Conservation (phyloP, 2,113 vertebrate genomes). For the Dasyurus viverrinus region DNA sequence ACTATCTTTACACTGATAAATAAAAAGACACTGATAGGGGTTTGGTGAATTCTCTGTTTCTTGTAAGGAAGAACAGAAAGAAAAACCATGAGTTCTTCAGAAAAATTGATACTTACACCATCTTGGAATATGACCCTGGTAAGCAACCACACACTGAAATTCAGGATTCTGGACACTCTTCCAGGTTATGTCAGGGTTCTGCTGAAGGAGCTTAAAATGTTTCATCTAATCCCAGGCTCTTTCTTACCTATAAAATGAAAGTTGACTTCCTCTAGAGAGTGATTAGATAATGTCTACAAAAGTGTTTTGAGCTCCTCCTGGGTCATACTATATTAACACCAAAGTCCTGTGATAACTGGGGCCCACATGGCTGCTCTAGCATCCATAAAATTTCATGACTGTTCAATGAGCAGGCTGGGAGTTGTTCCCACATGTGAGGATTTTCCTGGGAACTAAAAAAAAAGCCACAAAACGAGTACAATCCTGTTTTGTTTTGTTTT, state of each 20-base stretch:
- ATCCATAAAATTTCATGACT: background rate
- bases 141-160: background rate
- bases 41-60: background rate
- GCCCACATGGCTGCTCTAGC: background rate
- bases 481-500: background rate
- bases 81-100: background rate
- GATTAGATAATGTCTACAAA: background rate
- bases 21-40: background rate
- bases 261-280: background rate
- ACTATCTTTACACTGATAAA: background rate
- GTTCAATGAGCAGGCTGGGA: background rate
- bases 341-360: background rate
- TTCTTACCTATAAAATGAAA: background rate
- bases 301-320: background rate
- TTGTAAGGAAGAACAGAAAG: background rate
- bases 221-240: background rate
- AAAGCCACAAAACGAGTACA: background rate
- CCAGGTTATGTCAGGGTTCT: background rate
- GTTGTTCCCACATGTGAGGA: background rate
- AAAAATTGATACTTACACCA: background rate
- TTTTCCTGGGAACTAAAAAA: background rate
- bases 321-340: background rate
- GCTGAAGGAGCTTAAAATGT: background rate
- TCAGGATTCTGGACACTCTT: constrained; percentile 6
- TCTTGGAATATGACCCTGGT: background rate